phyloP scores from a whole-genome alignment of 2,113 vertebrate species.

The Zosterops pallidus region DNA sequence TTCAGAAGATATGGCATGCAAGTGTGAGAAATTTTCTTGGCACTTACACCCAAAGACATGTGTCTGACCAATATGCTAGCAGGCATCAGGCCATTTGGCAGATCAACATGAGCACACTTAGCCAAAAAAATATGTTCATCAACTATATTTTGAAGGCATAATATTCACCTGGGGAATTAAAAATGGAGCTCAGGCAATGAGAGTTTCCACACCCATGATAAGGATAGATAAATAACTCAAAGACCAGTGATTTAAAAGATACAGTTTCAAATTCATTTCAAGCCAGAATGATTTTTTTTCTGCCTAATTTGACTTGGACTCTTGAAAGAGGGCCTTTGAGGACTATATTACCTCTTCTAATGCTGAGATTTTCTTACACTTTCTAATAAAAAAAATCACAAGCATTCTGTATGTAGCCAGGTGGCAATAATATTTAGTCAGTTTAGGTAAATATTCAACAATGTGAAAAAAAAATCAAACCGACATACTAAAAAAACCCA shows the following conservation, averaged over 20 bases:
- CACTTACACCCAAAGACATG: not conserved
- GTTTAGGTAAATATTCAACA: not conserved
- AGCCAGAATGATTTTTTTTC: not conserved
- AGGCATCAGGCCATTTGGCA: constrained; percentile 30
- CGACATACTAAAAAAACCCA: not conserved
- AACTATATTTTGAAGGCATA: not conserved
- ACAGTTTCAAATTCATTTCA: not conserved
- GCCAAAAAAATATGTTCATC: constrained; percentile 25
- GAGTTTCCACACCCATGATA: not conserved
- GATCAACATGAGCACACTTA: not conserved
- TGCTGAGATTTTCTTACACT: not conserved
- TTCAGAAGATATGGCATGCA: not conserved
- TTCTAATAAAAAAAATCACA: not conserved
- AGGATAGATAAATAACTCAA: not conserved
- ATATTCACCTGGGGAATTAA: constrained; percentile 28
- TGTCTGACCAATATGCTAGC: constrained; percentile 40
- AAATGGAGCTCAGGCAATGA: not conserved
- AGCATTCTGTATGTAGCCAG: not conserved
- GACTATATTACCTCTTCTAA: not conserved
- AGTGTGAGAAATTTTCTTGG: constrained; percentile 23
- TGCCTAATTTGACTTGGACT: not conserved
- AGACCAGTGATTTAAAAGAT: not conserved
- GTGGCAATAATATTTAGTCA: not conserved
- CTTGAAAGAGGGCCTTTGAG: not conserved
- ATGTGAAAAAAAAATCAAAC: not conserved